These are phyloP conservation scores for Pegea sp. DNA, from an alignment of 23 tunicate species.

Conservation along the genomic window DNA sequence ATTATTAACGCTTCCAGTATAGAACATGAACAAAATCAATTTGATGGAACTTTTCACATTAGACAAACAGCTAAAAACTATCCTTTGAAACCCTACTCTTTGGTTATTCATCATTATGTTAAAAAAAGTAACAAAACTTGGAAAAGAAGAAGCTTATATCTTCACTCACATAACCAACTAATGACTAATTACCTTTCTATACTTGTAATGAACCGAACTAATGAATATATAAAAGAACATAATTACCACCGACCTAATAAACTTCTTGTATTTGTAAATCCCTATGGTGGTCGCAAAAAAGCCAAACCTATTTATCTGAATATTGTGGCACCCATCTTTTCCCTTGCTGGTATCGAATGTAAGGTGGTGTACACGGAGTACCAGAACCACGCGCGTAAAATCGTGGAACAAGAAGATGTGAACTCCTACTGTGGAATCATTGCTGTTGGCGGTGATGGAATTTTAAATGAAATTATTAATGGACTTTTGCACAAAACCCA, in stretches of 20 bases:
- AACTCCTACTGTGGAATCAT: constrained; percentile 39
- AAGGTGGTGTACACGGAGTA: constrained; percentile 24
- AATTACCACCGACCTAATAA: constrained; percentile 14
- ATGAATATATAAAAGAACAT: neutral
- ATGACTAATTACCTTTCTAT: neutral
- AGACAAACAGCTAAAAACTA: too few relatives aligned
- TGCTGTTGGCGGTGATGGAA: constrained; percentile 96
- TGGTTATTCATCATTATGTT: neutral
- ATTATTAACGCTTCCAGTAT: neutral
- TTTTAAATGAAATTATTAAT: constrained; percentile 58
- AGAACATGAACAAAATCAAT: too few relatives aligned
- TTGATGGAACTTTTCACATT: too few relatives aligned
- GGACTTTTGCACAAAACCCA: constrained; percentile 49
- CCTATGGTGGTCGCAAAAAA: constrained; percentile 47
- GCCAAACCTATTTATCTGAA: constrained; percentile 22
- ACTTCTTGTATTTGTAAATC: constrained; percentile 60
- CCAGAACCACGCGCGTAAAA: constrained; percentile 45
- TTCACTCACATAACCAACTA: neutral
- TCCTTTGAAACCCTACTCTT: neutral
- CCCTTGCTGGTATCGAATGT: constrained; percentile 22
- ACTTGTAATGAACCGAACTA: neutral
- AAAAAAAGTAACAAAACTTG: neutral
- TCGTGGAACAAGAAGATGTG: constrained; percentile 27
- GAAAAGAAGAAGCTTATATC: neutral
- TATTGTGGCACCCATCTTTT: constrained; percentile 34